Percentiles rank a stretch among this genome's conserved stretches.
These are phyloP conservation scores for Uropetala carovei DNA, from an alignment of 2,888 invertebrate species.

Conservation along the genomic window DNA sequence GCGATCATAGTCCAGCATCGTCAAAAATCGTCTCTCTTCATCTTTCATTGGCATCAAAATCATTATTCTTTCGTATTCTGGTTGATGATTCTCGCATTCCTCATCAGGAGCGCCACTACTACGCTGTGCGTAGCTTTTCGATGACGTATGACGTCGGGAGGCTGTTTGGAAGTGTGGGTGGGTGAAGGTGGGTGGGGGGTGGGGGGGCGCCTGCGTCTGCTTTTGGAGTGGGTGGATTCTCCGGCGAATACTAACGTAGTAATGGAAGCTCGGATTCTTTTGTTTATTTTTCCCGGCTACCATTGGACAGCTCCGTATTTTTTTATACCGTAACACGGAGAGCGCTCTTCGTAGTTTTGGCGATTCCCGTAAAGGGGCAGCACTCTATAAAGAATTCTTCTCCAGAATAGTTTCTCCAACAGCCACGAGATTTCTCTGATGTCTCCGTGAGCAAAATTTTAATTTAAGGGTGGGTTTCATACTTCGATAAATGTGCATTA, in stretches of 20 bases:
- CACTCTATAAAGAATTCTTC: not conserved
- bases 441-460: not conserved
- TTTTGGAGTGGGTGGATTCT: not conserved
- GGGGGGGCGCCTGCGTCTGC: not conserved
- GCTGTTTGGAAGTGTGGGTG: not conserved
- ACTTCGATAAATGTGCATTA: not conserved
- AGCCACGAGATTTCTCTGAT: not conserved
- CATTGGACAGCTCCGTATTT: not conserved
- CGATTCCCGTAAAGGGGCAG: not conserved
- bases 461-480: not conserved
- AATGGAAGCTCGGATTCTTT: conserved; percentile 12
- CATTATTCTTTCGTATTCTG: conserved; percentile 16
- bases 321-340: not conserved
- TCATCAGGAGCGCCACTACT: conserved; percentile 36
- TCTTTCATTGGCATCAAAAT: not conserved
- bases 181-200: not conserved
- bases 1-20: too few relatives aligned
- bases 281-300: conserved; percentile 9
- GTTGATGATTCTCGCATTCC: not conserved
- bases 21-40: not conserved
- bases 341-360: not conserved
- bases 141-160: conserved; percentile 29
- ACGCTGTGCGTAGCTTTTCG: conserved; percentile 52
- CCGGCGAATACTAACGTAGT: conserved; percentile 51
- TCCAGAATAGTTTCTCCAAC: not conserved